Evolutionary conservation across 1,140 invertebrate species (phyloP), one percentile per base, ranked within the genome.

Genomic region (Drosophila tristis): DNA sequence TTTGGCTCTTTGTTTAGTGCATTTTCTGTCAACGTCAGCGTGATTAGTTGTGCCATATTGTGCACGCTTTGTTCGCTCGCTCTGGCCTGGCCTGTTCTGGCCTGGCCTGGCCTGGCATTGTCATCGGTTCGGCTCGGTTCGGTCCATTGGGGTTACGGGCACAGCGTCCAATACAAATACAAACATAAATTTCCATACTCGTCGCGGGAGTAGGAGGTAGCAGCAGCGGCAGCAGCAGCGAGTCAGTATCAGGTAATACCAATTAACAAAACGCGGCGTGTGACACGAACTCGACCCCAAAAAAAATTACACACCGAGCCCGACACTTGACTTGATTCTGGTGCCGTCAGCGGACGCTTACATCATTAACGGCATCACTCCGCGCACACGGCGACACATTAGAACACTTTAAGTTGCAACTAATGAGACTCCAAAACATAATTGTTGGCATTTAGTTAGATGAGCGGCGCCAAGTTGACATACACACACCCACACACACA

Each of bases 351-450:
- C 63, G 65, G 70, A 53, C 65, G 80, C 61, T 84, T 90, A 89
- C 79, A 89, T 89, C 84, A 89, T 89, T 89, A 89, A 89, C 84
- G 76, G 71, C 84, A 89, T 82, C 79, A 81, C 89, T 89, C 80
- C 80, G 89, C 74, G 80, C 79, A 79, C 60, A 79, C 64, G 65
- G 78, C 70, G 58, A 66, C 74, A 80, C 77, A 74, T 86, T 87
- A 72, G 64, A 78, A 78, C 68, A 85, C 82, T 86, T 80, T 74
- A 87, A 86, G 74, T 86, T 87, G 72, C 82, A 89, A 87, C 82
- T 87, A 87, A 87, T 87, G 82, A 87, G 82, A 87, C 84, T 87
- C 79, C 79, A 77, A 87, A 89, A 89, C 84, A 89, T 89, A 89
- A 89, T 89, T 89, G 84, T 89, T 89, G 68, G 72, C 84, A 80